Evolutionary conservation across 2,797 vertebrate species (phyloP).

Genomic region (Siniperca obscura): DNA sequence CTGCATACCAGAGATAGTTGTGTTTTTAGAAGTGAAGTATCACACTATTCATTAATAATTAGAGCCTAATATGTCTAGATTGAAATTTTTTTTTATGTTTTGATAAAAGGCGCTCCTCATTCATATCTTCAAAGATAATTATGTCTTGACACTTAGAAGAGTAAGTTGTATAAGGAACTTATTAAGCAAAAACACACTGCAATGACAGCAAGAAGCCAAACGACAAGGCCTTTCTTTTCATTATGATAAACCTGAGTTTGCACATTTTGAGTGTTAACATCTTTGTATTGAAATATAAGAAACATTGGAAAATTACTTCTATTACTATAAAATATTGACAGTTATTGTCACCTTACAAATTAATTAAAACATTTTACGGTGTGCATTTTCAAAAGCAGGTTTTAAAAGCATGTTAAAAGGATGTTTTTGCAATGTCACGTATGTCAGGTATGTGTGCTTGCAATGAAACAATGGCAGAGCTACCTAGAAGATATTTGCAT

Average conservation of each 20-base stretch:
- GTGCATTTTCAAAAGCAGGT: background rate
- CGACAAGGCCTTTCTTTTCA: background rate
- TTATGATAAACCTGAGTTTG: background rate
- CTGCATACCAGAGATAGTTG: conserved; percentile 60
- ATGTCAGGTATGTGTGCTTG: background rate
- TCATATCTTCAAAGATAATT: conserved; percentile 23
- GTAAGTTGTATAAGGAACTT: background rate
- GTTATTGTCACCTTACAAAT: background rate
- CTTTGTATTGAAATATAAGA: background rate
- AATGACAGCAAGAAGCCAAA: background rate
- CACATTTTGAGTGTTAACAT: too few relatives aligned
- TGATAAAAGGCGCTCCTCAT: conserved; percentile 3
- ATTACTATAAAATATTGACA: background rate
- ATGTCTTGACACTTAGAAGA: background rate
- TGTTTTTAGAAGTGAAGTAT: conserved; percentile 54
- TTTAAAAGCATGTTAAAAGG: background rate
- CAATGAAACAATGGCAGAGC: background rate
- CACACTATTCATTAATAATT: conserved; percentile 42
- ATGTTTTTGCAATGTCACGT: background rate
- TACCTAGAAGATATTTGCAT: background rate
- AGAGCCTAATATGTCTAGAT: conserved; percentile 8
- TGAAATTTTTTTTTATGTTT: conserved; percentile 20
- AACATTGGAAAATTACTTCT: background rate
- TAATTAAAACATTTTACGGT: background rate
- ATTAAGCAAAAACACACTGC: background rate